Base-by-base conservation (phyloP, 2,113 vertebrate species). In the Bambusicola thoracicus region DNA sequence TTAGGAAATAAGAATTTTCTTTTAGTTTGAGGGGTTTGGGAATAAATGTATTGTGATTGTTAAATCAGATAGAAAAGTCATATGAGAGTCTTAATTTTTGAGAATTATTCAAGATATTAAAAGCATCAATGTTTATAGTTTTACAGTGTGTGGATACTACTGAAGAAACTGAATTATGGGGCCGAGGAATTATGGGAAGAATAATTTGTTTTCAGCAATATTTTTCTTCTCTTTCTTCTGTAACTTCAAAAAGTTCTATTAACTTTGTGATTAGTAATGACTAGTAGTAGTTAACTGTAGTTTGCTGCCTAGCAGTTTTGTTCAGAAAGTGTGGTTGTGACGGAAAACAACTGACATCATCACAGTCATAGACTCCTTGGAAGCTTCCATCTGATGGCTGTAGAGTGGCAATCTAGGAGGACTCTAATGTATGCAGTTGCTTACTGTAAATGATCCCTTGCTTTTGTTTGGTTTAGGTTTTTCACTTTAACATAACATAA, bases 301-400 rank as follows among this genome's bases (percentile, higher is more conserved):
- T 49, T 49, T 24, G 48, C 48, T 29, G 51, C 18, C 32, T 41
- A 2, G 0, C 0, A 21, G 16, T 79, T 79, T 74, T 65, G 20
- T 27, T 62, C 17, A 66, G 16, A 36, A 82, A 30, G 38, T 48
- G 30, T 40, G 32, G 30, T n/a, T 65, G 8, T 56, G 55, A 36
- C 18, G 48, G 73, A 36, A 25, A 69, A 48, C 30, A 51, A 14
- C 53, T 41, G 36, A 24, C 32, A 55, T 63, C 15, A 24, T 16
- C 0, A 6, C 7, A 46, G 14, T 5, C 34, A 24, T 38, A 77
- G 43, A 77, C 32, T 49, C 5, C 29, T 34, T 36, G 43, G 69
- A 44, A 70, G 13, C 12, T 84, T 70, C 48, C 15, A 10, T 46
- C 16, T 40, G 5, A 34, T 21, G 24, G 3, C 30, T 40, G 6